Conservation (phyloP, 2,113 vertebrate genomes). For the Sinocyclocheilus grahami region DNA sequence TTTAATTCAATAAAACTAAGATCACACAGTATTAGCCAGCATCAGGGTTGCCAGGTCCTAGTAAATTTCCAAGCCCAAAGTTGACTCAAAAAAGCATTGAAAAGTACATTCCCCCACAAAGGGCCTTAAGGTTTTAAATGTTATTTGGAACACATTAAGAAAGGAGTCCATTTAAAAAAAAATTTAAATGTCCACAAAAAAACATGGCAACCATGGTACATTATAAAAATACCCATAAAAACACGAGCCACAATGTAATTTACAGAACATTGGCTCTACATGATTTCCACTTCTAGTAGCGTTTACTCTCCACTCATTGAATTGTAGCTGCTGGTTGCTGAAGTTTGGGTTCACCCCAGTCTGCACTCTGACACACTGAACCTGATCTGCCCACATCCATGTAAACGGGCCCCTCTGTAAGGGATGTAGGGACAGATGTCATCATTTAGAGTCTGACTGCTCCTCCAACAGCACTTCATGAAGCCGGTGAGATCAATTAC, state of each 20-base stretch:
- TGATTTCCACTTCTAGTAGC: no score
- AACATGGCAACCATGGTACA: neutral
- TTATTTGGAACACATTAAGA: neutral
- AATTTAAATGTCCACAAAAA: neutral
- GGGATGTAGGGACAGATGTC: slow-evolving; percentile 41
- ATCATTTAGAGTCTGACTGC: slow-evolving; percentile 39
- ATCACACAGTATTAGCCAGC: no score
- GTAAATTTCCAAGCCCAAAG: neutral
- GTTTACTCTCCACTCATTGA: no score
- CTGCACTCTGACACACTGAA: slow-evolving; percentile 47
- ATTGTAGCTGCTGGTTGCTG: neutral
- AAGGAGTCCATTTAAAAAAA: neutral
- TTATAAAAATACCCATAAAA: no score
- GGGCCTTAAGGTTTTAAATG: neutral
- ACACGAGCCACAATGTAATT: no score
- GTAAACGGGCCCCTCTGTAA: slow-evolving; percentile 15
- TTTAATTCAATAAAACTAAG: neutral
- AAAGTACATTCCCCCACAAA: neutral
- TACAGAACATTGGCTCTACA: no score
- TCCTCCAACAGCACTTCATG: slow-evolving; percentile 38
- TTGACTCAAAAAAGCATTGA: neutral
- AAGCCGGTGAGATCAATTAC: slow-evolving; percentile 46
- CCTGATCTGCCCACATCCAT: slow-evolving; percentile 16
- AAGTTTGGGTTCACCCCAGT: neutral
- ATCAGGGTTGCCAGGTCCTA: neutral